These are phyloP conservation scores for Vultur gryphus DNA, from an alignment of 2,797 vertebrate genomes.

Conservation along the genomic window DNA sequence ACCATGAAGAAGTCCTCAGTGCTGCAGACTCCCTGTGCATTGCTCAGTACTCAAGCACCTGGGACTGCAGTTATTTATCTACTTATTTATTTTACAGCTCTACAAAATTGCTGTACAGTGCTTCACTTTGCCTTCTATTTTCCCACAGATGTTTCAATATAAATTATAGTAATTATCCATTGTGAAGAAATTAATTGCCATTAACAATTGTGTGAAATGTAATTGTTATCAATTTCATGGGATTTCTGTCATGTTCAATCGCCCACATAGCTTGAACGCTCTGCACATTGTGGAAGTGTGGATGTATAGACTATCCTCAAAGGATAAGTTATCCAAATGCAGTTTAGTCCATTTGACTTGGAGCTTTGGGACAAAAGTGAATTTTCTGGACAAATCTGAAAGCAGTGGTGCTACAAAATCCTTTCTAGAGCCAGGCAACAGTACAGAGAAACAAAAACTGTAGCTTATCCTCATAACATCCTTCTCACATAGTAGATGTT, in stretches of 20 bases:
- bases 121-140: not conserved
- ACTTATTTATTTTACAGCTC: slow-evolving; percentile 4
- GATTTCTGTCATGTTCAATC: not conserved
- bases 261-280: not conserved
- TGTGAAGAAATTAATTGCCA: slow-evolving; percentile 24
- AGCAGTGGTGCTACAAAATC: not conserved
- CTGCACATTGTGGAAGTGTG: not conserved
- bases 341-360: not conserved
- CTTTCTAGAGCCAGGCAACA: not conserved
- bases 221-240: not conserved
- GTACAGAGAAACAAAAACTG: not conserved
- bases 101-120: not conserved
- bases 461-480: not conserved
- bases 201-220: not conserved
- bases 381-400: not conserved
- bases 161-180: slow-evolving; percentile 41
- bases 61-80: not conserved
- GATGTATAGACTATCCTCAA: not conserved
- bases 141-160: slow-evolving; percentile 19
- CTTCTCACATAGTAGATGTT: not conserved
- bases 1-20: not conserved
- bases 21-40: not conserved
- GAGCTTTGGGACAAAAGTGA: not conserved
- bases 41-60: not conserved
- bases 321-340: not conserved